phyloP scores from a whole-genome alignment of 2,888 invertebrate genomes.

The Melinopterus prodromus region DNA sequence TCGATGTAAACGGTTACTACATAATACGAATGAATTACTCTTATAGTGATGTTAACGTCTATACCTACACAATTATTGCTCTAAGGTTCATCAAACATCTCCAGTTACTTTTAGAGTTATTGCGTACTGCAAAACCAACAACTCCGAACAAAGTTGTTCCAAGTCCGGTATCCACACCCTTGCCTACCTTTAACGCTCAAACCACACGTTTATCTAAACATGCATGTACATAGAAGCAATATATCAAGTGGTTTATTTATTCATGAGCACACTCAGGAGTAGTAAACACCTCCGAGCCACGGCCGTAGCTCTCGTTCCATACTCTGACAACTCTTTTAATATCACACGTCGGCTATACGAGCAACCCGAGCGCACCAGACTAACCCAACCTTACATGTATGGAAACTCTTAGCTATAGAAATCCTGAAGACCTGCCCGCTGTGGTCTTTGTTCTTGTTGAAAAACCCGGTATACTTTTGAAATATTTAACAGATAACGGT shows the following conservation, averaged over 20 bases:
- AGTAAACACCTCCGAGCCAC: slow-evolving; percentile 23
- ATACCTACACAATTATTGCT: too few species aligned
- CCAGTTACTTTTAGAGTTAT: too few species aligned
- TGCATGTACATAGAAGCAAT: slow-evolving; percentile 12
- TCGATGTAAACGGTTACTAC: too few species aligned
- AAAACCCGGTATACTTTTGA: background rate
- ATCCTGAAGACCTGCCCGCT: background rate
- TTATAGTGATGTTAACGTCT: too few species aligned
- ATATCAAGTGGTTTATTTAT: slow-evolving; percentile 24
- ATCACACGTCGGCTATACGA: slow-evolving; percentile 12
- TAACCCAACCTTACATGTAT: background rate
- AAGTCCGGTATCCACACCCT: background rate
- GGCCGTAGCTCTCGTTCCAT: slow-evolving; percentile 4
- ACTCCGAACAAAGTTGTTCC: background rate
- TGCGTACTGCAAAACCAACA: too few species aligned
- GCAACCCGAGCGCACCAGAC: background rate
- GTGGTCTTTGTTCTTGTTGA: background rate
- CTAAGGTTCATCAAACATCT: too few species aligned
- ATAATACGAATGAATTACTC: too few species aligned
- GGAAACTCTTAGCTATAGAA: background rate
- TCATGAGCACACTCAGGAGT: slow-evolving; percentile 20
- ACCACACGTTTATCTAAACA: background rate
- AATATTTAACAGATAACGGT: background rate
- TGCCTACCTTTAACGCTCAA: background rate
- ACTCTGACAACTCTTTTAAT: slow-evolving; percentile 22